Percentiles rank a stretch among this genome's conserved stretches.
These are phyloP conservation scores for Salmo trutta DNA, from an alignment of 2,797 vertebrate genomes.

Conservation along the genomic window DNA sequence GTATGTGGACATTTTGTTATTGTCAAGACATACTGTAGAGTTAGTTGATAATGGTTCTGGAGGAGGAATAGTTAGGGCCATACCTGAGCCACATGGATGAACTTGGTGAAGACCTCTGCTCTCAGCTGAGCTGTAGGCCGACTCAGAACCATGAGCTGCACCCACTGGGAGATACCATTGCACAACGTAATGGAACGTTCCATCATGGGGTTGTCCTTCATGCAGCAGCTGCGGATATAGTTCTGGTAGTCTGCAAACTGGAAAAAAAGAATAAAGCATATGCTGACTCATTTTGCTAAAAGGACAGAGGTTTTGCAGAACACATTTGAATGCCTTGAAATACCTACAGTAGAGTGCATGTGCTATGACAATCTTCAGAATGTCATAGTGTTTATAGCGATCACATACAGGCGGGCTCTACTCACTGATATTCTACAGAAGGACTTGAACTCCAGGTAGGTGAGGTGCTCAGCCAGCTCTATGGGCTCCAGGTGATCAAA, in stretches of 20 bases:
- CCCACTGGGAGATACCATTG: slow-evolving; percentile 96
- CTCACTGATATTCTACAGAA: slow-evolving; percentile 93
- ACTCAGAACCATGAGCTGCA: slow-evolving; percentile 96
- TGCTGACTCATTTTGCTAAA: not conserved
- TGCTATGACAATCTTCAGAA: not conserved
- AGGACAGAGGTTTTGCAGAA: slow-evolving; percentile 35
- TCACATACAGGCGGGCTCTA: slow-evolving; percentile 18
- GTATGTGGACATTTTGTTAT: not conserved
- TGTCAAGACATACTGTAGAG: not conserved
- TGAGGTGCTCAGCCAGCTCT: slow-evolving; percentile 91
- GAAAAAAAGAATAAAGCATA: not conserved
- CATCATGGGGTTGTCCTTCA: slow-evolving; percentile 95
- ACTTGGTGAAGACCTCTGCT: slow-evolving; percentile 96
- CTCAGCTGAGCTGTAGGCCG: slow-evolving; percentile 92
- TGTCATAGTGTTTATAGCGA: not conserved
- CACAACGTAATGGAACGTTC: slow-evolving; percentile 93
- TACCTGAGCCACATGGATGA: slow-evolving; percentile 94
- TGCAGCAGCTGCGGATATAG: slow-evolving; percentile 88
- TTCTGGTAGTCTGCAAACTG: slow-evolving; percentile 93
- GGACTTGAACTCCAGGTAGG: slow-evolving; percentile 92
- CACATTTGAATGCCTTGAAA: slow-evolving; percentile 44
- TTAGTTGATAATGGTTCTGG: not conserved
- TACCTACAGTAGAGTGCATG: slow-evolving; percentile 4
- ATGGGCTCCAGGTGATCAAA: slow-evolving; percentile 93
- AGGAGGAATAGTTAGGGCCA: not conserved